phyloP scores from a whole-genome alignment of 2,797 vertebrate species.

The Crenichthys baileyi region DNA sequence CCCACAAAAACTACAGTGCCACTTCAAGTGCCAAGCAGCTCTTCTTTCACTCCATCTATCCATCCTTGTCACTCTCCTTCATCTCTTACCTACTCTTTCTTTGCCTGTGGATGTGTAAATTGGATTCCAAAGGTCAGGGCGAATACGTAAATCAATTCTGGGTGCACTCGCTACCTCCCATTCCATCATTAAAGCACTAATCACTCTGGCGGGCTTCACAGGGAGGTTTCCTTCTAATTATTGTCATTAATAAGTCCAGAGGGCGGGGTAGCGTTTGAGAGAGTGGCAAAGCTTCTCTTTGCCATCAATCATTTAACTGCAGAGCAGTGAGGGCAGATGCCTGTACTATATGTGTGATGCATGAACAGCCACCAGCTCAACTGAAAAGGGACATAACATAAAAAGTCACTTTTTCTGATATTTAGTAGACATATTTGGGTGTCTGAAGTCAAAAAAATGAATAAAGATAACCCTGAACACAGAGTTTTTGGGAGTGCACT shows the following conservation, averaged over 20 bases:
- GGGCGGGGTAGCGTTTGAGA: conserved; percentile 75
- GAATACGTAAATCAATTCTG: conserved; percentile 83
- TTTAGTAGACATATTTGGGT: background rate
- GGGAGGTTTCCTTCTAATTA: conserved; percentile 84
- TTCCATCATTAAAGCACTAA: conserved; percentile 85
- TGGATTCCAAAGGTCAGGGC: conserved; percentile 84
- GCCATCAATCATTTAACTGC: conserved; percentile 77
- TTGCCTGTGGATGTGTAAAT: conserved; percentile 79
- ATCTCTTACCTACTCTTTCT: conserved; percentile 75
- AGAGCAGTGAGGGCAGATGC: conserved; percentile 52
- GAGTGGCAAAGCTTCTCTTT: conserved; percentile 70
- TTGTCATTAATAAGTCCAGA: conserved; percentile 84
- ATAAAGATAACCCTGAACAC: too few relatives aligned
- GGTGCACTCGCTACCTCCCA: conserved; percentile 71
- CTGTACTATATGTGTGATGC: conserved; percentile 35
- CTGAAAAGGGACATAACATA: background rate
- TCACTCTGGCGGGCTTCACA: conserved; percentile 78
- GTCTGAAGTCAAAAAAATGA: background rate
- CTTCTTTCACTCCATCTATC: conserved; percentile 61
- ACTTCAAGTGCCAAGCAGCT: conserved; percentile 58
- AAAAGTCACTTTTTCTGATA: background rate
- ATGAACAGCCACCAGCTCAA: conserved; percentile 27
- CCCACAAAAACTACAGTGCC: conserved; percentile 65
- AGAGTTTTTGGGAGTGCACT: background rate
- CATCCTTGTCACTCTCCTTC: conserved; percentile 76